These are phyloP conservation scores for Platysteira castanea DNA, from an alignment of 2,113 vertebrate genomes.

Conservation along the genomic window DNA sequence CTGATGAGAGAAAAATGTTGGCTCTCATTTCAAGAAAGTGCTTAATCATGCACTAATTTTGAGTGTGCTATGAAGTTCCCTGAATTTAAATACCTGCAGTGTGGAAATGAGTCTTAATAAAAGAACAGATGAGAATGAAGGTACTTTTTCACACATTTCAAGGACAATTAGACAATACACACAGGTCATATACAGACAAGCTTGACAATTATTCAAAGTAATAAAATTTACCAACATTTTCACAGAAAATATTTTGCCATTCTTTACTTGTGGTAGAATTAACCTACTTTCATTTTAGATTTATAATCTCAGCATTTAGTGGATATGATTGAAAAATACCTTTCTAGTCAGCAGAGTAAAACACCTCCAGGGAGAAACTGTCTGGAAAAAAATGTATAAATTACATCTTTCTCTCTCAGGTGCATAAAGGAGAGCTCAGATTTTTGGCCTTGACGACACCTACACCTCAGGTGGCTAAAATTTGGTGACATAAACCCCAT, in stretches of 20 bases:
- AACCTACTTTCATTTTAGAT: background rate
- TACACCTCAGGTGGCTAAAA: background rate
- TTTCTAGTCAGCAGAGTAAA: background rate
- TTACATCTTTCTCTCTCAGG: background rate
- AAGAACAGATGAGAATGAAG: background rate
- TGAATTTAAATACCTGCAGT: background rate
- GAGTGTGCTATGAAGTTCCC: background rate
- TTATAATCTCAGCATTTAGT: background rate
- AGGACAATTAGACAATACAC: background rate
- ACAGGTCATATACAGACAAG: background rate
- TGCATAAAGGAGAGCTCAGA: background rate
- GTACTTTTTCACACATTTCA: background rate
- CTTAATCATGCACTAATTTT: background rate
- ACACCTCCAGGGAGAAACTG: background rate
- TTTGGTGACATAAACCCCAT: background rate
- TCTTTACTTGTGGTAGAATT: background rate
- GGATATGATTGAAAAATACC: background rate
- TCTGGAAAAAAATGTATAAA: background rate
- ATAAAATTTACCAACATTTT: background rate
- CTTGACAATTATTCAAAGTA: background rate
- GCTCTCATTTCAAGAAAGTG: background rate
- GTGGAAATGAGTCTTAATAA: background rate
- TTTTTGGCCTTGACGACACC: background rate
- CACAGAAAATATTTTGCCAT: background rate
- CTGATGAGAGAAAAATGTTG: background rate